A percentile compares a stretch with the other conserved stretches of the same genome.
Conservation (phyloP, 2,888 invertebrate genomes). For the Drosophila paracracens region DNA sequence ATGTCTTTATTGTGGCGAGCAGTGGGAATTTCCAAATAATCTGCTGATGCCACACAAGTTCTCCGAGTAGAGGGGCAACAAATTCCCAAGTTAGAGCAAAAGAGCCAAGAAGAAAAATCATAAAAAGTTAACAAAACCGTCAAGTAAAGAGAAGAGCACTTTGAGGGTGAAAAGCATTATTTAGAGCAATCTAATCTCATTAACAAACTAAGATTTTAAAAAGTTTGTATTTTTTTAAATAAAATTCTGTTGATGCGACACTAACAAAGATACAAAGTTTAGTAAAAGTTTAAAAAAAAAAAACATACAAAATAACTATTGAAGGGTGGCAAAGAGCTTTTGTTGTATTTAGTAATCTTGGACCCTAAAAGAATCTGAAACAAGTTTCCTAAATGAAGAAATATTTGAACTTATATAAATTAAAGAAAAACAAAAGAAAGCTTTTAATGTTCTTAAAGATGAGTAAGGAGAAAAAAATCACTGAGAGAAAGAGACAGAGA, state of each 20-base stretch:
- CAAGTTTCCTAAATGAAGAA: background rate
- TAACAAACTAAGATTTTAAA: background rate
- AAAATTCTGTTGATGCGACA: background rate
- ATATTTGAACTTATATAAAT: background rate
- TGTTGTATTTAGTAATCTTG: no score
- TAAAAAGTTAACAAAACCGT: conserved; percentile 1
- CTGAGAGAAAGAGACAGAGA: no score
- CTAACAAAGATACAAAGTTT: background rate
- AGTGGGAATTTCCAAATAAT: background rate
- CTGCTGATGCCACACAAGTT: conserved; percentile 21
- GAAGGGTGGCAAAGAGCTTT: background rate
- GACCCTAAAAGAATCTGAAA: background rate
- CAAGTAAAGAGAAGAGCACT: background rate
- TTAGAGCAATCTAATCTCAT: background rate
- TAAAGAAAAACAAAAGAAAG: no score
- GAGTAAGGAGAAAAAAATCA: background rate
- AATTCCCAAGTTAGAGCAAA: background rate
- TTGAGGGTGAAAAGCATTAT: background rate
- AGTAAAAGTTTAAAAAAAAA: background rate
- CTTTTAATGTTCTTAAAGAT: background rate
- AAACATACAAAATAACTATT: background rate
- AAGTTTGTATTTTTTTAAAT: background rate
- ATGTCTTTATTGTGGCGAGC: conserved; percentile 34
- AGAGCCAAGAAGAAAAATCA: background rate
- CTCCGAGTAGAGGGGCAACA: background rate